These are phyloP conservation scores for Cheilosia soror DNA, from an alignment of 2,888 invertebrate genomes.

Conservation along the genomic window DNA sequence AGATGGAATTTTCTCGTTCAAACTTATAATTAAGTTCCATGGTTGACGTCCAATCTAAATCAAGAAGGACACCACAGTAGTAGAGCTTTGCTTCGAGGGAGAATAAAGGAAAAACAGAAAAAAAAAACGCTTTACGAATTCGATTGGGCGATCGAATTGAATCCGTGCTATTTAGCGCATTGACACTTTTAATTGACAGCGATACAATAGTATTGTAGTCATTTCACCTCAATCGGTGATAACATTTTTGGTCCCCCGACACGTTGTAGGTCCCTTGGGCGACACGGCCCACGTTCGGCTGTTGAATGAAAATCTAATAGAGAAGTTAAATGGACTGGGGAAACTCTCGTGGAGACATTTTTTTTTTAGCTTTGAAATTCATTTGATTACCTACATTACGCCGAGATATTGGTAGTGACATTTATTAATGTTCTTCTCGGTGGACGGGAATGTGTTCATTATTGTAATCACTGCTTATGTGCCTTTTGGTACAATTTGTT, in stretches of 20 bases:
- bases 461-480: conserved; percentile 34
- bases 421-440: conserved; percentile 43
- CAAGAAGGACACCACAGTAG: background rate
- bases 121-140: conserved; percentile 39
- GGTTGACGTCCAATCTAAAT: conserved; percentile 16
- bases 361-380: conserved; percentile 16
- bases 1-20: conserved; percentile 10
- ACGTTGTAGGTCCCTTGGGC: conserved; percentile 16
- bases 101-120: background rate
- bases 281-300: background rate
- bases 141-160: conserved; percentile 42
- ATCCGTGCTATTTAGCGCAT: conserved; percentile 49
- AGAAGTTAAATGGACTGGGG: background rate
- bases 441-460: conserved; percentile 29
- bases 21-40: conserved; percentile 60
- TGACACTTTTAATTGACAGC: conserved; percentile 65
- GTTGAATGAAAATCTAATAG: conserved; percentile 27
- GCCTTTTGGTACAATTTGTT: conserved; percentile 3
- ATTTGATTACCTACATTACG: conserved; percentile 46
- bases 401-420: conserved; percentile 42
- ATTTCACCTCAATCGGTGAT: conserved; percentile 53
- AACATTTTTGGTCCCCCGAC: conserved; percentile 40
- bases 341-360: conserved; percentile 4
- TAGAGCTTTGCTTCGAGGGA: background rate
- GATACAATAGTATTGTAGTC: conserved; percentile 60